phyloP scores from a whole-genome alignment of 1,140 invertebrate genomes.

The Limonius californicus region DNA sequence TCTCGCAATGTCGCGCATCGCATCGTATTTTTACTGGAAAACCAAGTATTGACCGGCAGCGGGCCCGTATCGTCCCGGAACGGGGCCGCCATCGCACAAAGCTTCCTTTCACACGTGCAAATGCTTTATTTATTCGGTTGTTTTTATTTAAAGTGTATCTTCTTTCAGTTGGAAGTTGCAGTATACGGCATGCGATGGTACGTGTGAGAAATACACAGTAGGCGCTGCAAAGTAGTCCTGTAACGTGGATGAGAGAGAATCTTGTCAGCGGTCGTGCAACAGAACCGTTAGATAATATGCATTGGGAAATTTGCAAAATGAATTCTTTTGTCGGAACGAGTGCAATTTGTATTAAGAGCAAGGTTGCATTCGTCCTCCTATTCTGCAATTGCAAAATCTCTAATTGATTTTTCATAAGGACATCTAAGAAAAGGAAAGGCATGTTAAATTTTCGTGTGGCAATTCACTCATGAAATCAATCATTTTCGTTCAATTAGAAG shows the following conservation, averaged over 20 bases:
- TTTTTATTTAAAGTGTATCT: slow-evolving; percentile 15
- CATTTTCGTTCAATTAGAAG: too few relatives aligned
- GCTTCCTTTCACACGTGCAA: slow-evolving; percentile 6
- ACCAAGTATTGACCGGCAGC: slow-evolving; percentile 4
- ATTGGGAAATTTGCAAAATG: slow-evolving; percentile 25
- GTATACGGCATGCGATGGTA: slow-evolving; percentile 19
- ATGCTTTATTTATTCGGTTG: slow-evolving; percentile 9
- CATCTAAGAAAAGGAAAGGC: too few relatives aligned
- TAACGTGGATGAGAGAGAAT: not conserved
- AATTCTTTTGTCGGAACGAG: slow-evolving; percentile 13
- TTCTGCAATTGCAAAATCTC: too few relatives aligned
- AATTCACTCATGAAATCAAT: too few relatives aligned
- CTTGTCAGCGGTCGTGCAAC: not conserved
- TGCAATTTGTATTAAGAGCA: too few relatives aligned
- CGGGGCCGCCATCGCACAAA: not conserved
- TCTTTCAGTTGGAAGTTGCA: slow-evolving; percentile 24
- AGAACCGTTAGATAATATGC: slow-evolving; percentile 12
- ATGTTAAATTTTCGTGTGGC: too few relatives aligned
- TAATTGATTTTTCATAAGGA: too few relatives aligned
- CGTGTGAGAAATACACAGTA: slow-evolving; percentile 16
- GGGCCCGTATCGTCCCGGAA: not conserved
- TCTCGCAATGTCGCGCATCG: slow-evolving; percentile 35
- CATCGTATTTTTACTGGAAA: slow-evolving; percentile 29
- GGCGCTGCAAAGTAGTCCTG: slow-evolving; percentile 22
- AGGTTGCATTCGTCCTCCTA: too few relatives aligned